Conservation (phyloP, 1,140 invertebrate species). For the Helicoverpa zea region DNA sequence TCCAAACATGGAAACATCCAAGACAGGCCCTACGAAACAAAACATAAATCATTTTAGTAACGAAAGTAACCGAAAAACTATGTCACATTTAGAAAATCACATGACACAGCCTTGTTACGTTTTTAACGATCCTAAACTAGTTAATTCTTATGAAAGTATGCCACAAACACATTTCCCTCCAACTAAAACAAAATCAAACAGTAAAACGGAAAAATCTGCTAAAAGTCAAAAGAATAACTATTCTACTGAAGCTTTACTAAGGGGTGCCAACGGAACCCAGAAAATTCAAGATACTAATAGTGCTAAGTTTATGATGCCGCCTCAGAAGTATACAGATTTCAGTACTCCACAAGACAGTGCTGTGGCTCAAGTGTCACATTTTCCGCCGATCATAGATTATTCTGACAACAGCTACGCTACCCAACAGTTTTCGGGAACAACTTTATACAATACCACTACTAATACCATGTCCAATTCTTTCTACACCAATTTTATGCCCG, state of each 20-base stretch:
- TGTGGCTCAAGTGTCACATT: conserved; percentile 82
- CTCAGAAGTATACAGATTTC: conserved; percentile 79
- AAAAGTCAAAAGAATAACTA: conserved; percentile 83
- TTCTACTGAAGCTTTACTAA: conserved; percentile 80
- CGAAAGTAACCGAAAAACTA: conserved; percentile 70
- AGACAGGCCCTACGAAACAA: conserved; percentile 68
- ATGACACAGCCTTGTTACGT: conserved; percentile 73
- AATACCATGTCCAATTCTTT: conserved; percentile 84
- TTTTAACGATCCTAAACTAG: conserved; percentile 74
- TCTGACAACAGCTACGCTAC: conserved; percentile 76
- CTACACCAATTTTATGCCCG: conserved; percentile 82
- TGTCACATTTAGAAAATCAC: conserved; percentile 66
- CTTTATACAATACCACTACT: conserved; percentile 79
- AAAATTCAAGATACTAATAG: conserved; percentile 72
- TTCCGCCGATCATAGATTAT: conserved; percentile 81
- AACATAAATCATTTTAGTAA: conserved; percentile 64
- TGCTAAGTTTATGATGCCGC: conserved; percentile 71
- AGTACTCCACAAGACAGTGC: conserved; percentile 72
- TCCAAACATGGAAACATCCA: conserved; percentile 66
- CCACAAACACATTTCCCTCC: conserved; percentile 66
- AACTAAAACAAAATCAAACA: conserved; percentile 70
- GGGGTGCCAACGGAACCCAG: conserved; percentile 77
- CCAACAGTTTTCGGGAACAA: conserved; percentile 80
- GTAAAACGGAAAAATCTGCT: conserved; percentile 73
- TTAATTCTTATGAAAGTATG: conserved; percentile 70